Evolutionary conservation across 2,888 invertebrate species (phyloP).

Genomic region (Neoitamus cyanurus): DNA sequence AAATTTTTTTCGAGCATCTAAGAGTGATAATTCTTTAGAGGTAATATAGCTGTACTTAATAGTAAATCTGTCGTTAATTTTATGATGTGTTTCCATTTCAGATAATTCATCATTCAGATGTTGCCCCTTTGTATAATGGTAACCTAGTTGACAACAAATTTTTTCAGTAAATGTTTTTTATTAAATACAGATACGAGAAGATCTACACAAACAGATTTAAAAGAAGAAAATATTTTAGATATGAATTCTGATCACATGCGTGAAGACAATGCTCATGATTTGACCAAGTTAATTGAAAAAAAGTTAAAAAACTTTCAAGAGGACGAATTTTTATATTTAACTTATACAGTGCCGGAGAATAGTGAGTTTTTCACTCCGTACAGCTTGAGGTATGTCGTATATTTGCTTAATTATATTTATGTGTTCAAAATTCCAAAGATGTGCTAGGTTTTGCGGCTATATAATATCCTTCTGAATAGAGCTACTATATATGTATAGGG

Average conservation of each 20-base stretch:
- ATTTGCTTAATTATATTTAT: background rate
- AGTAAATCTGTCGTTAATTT: background rate
- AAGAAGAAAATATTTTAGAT: background rate
- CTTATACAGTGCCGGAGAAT: slow-evolving; percentile 77
- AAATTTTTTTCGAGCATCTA: slow-evolving; percentile 72
- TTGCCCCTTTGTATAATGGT: too few relatives aligned
- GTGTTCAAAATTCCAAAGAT: background rate
- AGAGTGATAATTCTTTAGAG: slow-evolving; percentile 59
- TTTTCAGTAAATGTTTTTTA: too few relatives aligned
- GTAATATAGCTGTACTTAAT: background rate
- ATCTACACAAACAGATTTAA: background rate
- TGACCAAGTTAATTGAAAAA: background rate
- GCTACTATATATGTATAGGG: too few relatives aligned
- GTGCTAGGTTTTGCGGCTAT: too few relatives aligned
- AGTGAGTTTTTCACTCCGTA: slow-evolving; percentile 82
- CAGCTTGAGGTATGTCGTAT: slow-evolving; percentile 72
- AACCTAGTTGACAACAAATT: too few relatives aligned
- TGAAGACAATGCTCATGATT: background rate
- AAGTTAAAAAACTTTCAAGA: slow-evolving; percentile 70
- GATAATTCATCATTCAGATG: too few relatives aligned
- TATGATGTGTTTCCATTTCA: too few relatives aligned
- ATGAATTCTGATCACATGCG: background rate
- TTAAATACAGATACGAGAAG: too few relatives aligned
- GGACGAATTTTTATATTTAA: slow-evolving; percentile 81
- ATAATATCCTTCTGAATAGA: too few relatives aligned